These are phyloP conservation scores for Manis javanica DNA, from an alignment of 2,797 vertebrate genomes.

Conservation along the genomic window DNA sequence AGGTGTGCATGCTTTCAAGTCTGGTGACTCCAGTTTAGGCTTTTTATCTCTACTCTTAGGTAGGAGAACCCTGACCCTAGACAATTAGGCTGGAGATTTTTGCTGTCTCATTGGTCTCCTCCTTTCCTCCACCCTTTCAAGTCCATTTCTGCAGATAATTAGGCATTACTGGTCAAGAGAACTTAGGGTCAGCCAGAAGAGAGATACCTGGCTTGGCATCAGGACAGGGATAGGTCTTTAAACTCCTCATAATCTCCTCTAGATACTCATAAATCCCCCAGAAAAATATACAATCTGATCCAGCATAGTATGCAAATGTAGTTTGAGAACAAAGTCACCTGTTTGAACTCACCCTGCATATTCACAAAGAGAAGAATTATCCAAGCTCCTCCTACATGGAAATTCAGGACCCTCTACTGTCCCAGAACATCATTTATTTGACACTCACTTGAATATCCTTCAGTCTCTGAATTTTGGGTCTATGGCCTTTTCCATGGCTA, in stretches of 20 bases:
- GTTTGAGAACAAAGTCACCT: not conserved
- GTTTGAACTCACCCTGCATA: not conserved
- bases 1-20: conserved; percentile 20
- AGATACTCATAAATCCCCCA: not conserved
- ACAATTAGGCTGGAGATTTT: conserved; percentile 53
- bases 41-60: conserved; percentile 23
- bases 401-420: not conserved
- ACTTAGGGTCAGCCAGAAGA: not conserved
- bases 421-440: not conserved
- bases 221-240: not conserved
- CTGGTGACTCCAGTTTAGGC: conserved; percentile 51
- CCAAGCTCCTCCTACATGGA: not conserved
- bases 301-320: conserved; percentile 26
- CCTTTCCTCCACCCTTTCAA: not conserved
- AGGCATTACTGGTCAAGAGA: conserved; percentile 40
- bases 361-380: conserved; percentile 35
- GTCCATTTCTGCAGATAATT: conserved; percentile 42
- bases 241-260: not conserved
- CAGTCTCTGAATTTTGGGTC: not conserved
- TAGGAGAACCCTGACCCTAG: conserved; percentile 1
- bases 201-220: not conserved
- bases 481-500: not conserved
- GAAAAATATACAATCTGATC: not conserved
- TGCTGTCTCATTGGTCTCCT: conserved; percentile 31
- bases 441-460: conserved; percentile 37